These are phyloP conservation scores for Euplexia lucipara DNA, from an alignment of 2,888 invertebrate genomes.

Conservation along the genomic window DNA sequence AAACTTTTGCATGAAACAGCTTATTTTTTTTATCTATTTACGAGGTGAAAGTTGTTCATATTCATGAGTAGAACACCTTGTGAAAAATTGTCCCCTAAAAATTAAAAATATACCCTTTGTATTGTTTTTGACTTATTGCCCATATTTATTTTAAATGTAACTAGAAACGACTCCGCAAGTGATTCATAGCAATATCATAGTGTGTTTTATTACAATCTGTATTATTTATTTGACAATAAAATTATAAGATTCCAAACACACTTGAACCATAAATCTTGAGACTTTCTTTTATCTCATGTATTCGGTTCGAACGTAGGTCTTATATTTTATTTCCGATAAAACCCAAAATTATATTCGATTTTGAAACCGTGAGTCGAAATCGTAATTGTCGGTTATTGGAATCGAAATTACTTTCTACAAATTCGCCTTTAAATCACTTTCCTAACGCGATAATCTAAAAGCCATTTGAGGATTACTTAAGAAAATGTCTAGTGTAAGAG, in stretches of 20 bases:
- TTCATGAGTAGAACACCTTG: no score
- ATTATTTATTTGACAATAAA: slow-evolving; percentile 24
- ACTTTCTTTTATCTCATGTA: slow-evolving; percentile 14
- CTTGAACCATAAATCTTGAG: slow-evolving; percentile 22
- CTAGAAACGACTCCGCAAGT: slow-evolving; percentile 9
- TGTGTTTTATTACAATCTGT: slow-evolving; percentile 15
- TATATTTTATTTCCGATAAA: slow-evolving; percentile 28
- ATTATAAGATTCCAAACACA: slow-evolving; percentile 11
- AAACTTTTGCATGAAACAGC: no score
- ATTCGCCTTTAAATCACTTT: slow-evolving; percentile 4
- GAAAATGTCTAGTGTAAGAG: slow-evolving; percentile 40
- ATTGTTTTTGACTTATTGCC: neutral
- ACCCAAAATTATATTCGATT: slow-evolving; percentile 28
- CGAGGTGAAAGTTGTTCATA: no score
- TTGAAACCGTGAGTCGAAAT: slow-evolving; percentile 3
- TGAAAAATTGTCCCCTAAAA: no score
- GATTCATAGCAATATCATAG: slow-evolving; percentile 13
- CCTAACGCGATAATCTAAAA: slow-evolving; percentile 24
- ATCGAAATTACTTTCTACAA: slow-evolving; percentile 35
- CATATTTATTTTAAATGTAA: neutral
- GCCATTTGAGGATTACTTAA: slow-evolving; percentile 37
- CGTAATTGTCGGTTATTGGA: slow-evolving; percentile 24
- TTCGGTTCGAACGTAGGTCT: neutral
- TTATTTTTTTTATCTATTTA: no score
- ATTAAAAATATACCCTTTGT: no score